A percentile compares a stretch with the other conserved stretches of the same genome.
phyloP scores from a whole-genome alignment of 2,888 invertebrate species.

The Sipha maydis region DNA sequence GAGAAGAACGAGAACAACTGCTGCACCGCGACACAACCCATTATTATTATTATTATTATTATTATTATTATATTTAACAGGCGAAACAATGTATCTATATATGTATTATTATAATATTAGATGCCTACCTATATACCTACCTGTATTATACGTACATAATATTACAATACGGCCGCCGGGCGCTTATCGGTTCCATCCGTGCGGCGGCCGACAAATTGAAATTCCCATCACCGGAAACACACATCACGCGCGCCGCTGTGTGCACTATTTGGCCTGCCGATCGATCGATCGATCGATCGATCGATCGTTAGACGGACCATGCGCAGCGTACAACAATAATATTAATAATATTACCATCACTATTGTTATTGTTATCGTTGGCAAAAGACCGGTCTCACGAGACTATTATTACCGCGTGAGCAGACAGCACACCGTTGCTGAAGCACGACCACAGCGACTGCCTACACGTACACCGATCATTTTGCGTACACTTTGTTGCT shows the following conservation, averaged over 20 bases:
- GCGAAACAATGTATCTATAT: background rate
- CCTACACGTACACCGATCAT: background rate
- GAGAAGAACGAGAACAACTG: background rate
- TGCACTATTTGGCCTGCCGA: too few relatives aligned
- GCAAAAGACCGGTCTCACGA: background rate
- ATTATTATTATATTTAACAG: constrained; percentile 5
- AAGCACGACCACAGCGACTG: background rate
- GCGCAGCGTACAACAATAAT: background rate
- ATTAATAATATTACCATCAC: background rate
- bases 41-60: constrained; percentile 40
- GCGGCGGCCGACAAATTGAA: constrained; percentile 39
- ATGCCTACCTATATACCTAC: too few relatives aligned
- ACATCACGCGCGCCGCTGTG: too few relatives aligned
- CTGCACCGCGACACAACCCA: constrained; percentile 23
- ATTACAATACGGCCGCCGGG: background rate
- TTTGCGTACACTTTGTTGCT: background rate
- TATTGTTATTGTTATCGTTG: too few relatives aligned
- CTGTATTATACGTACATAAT: background rate
- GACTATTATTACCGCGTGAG: background rate
- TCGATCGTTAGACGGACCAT: too few relatives aligned
- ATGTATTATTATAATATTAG: background rate
- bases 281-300: too few relatives aligned
- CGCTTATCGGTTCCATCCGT: constrained; percentile 28
- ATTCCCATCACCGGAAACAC: constrained; percentile 39
- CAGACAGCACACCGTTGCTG: background rate